phyloP scores from a whole-genome alignment of 2,797 vertebrate genomes.

The Thalassophryne amazonica region DNA sequence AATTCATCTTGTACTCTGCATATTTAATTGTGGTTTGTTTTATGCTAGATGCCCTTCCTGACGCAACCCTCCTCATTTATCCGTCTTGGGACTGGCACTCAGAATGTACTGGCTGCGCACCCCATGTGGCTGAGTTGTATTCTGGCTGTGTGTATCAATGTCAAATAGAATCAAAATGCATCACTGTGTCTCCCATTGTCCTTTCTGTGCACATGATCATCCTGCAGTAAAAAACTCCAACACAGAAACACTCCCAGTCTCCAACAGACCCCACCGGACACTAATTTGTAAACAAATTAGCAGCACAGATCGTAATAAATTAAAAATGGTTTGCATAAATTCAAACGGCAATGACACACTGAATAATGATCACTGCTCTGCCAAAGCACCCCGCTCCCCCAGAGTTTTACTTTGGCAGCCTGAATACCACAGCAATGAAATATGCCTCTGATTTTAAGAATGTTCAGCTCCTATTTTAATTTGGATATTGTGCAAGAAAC shows the following conservation, averaged over 20 bases:
- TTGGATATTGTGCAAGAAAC: slow-evolving; percentile 14
- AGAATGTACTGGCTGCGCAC: too few species aligned
- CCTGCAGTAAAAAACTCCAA: not conserved
- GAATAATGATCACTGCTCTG: slow-evolving; percentile 33
- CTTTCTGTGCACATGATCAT: not conserved
- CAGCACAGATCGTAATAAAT: slow-evolving; percentile 4
- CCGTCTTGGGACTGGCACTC: too few species aligned
- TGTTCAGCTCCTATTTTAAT: slow-evolving; percentile 30
- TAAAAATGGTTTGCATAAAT: slow-evolving; percentile 13
- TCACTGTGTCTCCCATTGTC: not conserved
- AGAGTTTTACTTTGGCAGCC: slow-evolving; percentile 30
- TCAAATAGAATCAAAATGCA: not conserved
- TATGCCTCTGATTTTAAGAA: slow-evolving; percentile 35
- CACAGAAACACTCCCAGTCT: not conserved
- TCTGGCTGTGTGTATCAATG: not conserved
- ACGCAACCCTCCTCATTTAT: too few species aligned
- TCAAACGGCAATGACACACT: slow-evolving; percentile 13
- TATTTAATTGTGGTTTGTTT: too few species aligned
- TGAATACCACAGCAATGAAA: slow-evolving; percentile 53
- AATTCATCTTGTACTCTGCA: too few species aligned
- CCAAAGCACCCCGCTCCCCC: slow-evolving; percentile 1
- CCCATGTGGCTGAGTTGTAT: not conserved
- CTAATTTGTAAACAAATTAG: slow-evolving; percentile 40
- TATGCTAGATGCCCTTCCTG: too few species aligned
- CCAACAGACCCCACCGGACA: slow-evolving; percentile 7